Base-by-base conservation (phyloP, 2,888 invertebrate species). In the Drosophila mimetica region DNA sequence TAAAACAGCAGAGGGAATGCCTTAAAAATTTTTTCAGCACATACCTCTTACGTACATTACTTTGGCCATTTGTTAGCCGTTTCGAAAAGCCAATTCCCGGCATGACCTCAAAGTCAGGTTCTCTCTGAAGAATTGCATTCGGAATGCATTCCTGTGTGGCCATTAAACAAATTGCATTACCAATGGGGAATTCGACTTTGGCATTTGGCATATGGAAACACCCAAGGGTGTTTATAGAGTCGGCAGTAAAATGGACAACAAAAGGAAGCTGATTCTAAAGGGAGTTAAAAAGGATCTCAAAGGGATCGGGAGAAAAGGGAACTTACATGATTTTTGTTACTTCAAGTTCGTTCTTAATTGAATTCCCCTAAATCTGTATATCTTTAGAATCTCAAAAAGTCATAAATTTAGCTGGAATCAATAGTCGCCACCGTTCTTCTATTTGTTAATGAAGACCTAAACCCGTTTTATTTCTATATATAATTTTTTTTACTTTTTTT, bases 91-190 rank as follows among this genome's bases (percentile, higher is more conserved):
- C 52, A 60, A 73, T 57, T 54, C 54, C 41, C 51, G 48, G 42
- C 50, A 14, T 46, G 61, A 70, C 61, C 52, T 25, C 20, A n/a
- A 22, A 28, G 51, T 13, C 63, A 22, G 20, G 41, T 48, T 61
- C 14, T 46, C 61, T 44, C 59, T 59, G 54, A 54, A 67, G 69
- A 63, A 55, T 71, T 59, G 74, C 64, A 67, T 77, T 77, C 48
- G 69, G 57, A 70, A 75, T 37, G 76, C 71, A 86, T 74, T 81
- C 74, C 42, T 52, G 14, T 46, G 64, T 63, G 78, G 53, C 76
- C 70, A 64, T 75, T 57, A 48, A 37, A 50, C 71, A 86, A 84
- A 77, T 80, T 84, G 75, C 81, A 71, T 55, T 60, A 65, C 51
- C 74, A 58, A 72, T 71, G 66, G 59, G 54, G 64, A 71, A 72